Evolutionary conservation across 2,113 vertebrate species (phyloP).

Genomic region (Sigmodon hispidus): DNA sequence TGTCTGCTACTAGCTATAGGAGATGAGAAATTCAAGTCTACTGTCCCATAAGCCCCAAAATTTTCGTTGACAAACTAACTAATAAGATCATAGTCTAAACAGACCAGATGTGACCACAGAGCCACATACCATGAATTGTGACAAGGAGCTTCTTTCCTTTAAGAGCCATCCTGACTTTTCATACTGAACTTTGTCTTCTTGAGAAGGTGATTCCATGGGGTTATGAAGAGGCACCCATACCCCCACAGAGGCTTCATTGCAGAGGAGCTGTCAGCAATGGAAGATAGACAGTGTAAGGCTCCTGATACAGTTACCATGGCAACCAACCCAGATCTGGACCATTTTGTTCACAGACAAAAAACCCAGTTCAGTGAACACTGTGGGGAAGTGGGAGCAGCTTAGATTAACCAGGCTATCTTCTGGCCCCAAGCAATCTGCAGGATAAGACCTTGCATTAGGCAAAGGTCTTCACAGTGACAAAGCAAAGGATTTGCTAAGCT

Average conservation of each 20-base stretch:
- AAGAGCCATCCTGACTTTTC: slow-evolving; percentile 29
- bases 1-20: background rate
- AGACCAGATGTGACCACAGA: background rate
- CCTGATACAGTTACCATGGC: slow-evolving; percentile 78
- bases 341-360: slow-evolving; percentile 80
- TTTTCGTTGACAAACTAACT: background rate
- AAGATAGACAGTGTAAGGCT: slow-evolving; percentile 73
- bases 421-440: slow-evolving; percentile 78
- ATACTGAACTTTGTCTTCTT: slow-evolving; percentile 52
- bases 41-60: background rate
- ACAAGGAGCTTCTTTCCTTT: background rate
- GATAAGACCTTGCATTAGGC: slow-evolving; percentile 82
- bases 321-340: slow-evolving; percentile 78
- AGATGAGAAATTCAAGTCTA: background rate
- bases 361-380: slow-evolving; percentile 78
- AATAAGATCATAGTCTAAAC: background rate
- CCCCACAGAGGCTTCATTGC: slow-evolving; percentile 51
- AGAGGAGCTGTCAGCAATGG: slow-evolving; percentile 54
- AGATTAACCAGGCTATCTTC: slow-evolving; percentile 81
- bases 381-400: slow-evolving; percentile 74
- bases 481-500: slow-evolving; percentile 80
- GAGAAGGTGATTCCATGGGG: slow-evolving; percentile 56
- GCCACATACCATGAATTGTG: background rate
- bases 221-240: slow-evolving; percentile 60
- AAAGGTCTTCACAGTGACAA: slow-evolving; percentile 83